Conservation (phyloP, 2,113 vertebrate genomes). For the Microtus ochrogaster region DNA sequence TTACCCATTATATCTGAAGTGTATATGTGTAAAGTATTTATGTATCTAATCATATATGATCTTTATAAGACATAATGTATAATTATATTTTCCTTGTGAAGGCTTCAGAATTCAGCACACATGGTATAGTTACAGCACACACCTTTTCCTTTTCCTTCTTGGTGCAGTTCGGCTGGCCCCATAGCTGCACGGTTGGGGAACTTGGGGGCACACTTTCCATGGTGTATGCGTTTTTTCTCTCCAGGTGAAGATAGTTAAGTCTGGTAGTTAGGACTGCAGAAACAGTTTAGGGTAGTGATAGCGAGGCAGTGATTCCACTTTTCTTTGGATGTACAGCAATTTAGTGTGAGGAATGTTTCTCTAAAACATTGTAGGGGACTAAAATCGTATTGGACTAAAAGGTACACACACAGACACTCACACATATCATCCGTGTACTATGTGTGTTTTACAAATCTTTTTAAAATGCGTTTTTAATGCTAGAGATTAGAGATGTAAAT, state of each 20-base stretch:
- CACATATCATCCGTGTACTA: not conserved
- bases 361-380: not conserved
- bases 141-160: accelerated
- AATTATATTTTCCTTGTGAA: not conserved
- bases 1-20: not conserved
- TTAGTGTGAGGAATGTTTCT: not conserved
- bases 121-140: accelerated
- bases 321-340: not conserved
- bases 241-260: not conserved
- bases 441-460: not conserved
- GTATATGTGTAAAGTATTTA: not conserved
- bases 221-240: not conserved
- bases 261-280: not conserved
- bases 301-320: not conserved
- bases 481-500: not conserved
- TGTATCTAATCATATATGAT: not conserved
- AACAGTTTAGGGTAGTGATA: not conserved
- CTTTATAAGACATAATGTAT: not conserved
- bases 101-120: not conserved
- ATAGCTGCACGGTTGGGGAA: accelerated
- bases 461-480: conserved; percentile 35
- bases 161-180: too few species aligned
- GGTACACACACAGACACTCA: not conserved
- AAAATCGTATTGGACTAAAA: not conserved
- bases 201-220: accelerated